Conservation (phyloP, 2,113 vertebrate genomes). For the Gymnobelideus leadbeateri region DNA sequence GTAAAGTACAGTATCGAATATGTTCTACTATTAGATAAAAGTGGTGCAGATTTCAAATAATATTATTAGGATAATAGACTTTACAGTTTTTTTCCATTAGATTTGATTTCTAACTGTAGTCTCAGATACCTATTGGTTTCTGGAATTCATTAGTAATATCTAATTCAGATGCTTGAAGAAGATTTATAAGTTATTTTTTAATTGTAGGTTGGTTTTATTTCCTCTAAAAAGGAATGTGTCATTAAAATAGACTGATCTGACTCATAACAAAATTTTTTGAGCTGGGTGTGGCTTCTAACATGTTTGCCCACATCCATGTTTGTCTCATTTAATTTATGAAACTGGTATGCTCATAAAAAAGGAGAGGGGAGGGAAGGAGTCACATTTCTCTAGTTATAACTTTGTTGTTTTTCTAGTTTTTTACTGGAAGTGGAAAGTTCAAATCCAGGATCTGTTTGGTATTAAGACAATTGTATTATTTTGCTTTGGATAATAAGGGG, state of each 20-base stretch:
- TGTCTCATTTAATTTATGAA: slow-evolving; percentile 44
- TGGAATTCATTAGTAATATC: background rate
- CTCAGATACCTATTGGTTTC: background rate
- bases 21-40: slow-evolving; percentile 28
- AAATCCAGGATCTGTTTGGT: background rate
- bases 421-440: slow-evolving; percentile 33
- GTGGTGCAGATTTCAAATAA: slow-evolving; percentile 4
- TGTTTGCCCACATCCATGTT: slow-evolving; percentile 65
- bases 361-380: slow-evolving; percentile 53
- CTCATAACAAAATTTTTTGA: slow-evolving; percentile 67
- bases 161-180: slow-evolving; percentile 27
- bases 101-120: background rate
- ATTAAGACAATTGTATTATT: slow-evolving; percentile 19
- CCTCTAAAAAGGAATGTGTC: slow-evolving; percentile 34
- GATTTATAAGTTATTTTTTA: slow-evolving; percentile 22
- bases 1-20: background rate
- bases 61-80: background rate
- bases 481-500: background rate
- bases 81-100: slow-evolving; percentile 6
- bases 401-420: slow-evolving; percentile 33
- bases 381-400: slow-evolving; percentile 41
- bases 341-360: slow-evolving; percentile 35
- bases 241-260: slow-evolving; percentile 49
- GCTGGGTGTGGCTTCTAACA: slow-evolving; percentile 73
- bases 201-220: slow-evolving; percentile 29